Evolutionary conservation across 2,888 invertebrate species (phyloP).

Genomic region (Psococerastis gibbosa): DNA sequence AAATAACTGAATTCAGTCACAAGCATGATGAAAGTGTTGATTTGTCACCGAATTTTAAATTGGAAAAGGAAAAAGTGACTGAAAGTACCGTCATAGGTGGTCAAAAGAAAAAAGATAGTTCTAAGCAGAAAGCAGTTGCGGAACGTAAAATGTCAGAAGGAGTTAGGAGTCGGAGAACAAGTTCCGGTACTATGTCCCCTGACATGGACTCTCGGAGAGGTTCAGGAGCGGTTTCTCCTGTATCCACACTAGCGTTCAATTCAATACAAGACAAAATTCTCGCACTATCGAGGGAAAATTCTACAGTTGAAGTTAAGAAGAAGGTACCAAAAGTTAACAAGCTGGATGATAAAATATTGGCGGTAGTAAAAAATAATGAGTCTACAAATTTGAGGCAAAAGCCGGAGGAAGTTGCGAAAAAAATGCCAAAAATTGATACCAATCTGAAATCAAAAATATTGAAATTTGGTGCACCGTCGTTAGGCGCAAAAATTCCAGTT

Average conservation of each 20-base stretch:
- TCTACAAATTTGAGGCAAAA: background rate
- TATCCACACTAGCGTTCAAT: background rate
- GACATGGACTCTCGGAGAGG: background rate
- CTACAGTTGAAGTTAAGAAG: background rate
- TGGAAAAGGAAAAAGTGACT: too few relatives aligned
- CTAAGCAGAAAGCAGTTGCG: background rate
- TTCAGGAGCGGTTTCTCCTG: conserved; percentile 2
- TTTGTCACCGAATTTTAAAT: too few relatives aligned
- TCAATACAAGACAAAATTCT: conserved; percentile 6
- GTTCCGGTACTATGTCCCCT: background rate
- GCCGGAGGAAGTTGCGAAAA: conserved; percentile 1
- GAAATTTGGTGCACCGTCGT: conserved; percentile 1
- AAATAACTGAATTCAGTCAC: too few relatives aligned
- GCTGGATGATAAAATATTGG: background rate
- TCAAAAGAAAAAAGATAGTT: too few relatives aligned
- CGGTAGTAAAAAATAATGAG: background rate
- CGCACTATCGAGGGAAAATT: conserved; percentile 4
- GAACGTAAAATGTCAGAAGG: background rate
- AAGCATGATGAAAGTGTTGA: too few relatives aligned
- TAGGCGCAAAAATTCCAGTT: background rate
- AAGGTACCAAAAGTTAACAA: background rate
- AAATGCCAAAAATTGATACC: background rate
- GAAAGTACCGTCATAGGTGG: too few relatives aligned
- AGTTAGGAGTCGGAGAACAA: background rate
- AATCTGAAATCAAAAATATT: conserved; percentile 1